phyloP scores from a whole-genome alignment of 2,797 vertebrate species.

The Xenentodon cancila region DNA sequence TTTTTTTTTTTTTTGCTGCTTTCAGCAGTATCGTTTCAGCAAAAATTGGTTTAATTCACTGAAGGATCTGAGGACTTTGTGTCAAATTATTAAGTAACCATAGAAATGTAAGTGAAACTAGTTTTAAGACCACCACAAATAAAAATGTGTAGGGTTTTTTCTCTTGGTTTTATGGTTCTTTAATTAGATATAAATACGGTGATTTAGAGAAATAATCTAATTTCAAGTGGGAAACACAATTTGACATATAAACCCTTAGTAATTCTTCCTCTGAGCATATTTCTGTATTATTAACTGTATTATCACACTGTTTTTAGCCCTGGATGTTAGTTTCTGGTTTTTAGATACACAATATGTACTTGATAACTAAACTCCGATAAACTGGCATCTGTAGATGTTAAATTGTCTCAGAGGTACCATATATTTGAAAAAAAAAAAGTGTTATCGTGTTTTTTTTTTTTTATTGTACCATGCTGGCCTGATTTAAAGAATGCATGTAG shows the following conservation, averaged over 20 bases:
- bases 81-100: slow-evolving; percentile 45
- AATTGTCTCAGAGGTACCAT: not conserved
- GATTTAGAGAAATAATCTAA: too few species aligned
- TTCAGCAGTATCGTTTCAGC: slow-evolving; percentile 71
- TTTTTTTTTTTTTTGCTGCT: slow-evolving; percentile 50
- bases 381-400: not conserved
- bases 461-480: not conserved
- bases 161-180: too few species aligned
- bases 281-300: not conserved
- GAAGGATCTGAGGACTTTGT: slow-evolving; percentile 38
- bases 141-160: not conserved
- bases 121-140: not conserved
- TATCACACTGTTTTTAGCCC: not conserved
- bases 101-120: not conserved
- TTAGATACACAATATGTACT: not conserved
- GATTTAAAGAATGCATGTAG: slow-evolving; percentile 10
- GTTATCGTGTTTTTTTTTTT: too few species aligned
- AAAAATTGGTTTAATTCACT: slow-evolving; percentile 38
- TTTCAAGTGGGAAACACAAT: too few species aligned
- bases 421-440: too few species aligned
- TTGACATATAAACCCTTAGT: too few species aligned
- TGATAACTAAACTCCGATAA: not conserved
- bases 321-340: slow-evolving; percentile 14
- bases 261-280: too few species aligned
- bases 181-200: too few species aligned